Evolutionary conservation across 2,888 invertebrate genomes (phyloP).

Genomic region (Dynastes hyllus): DNA sequence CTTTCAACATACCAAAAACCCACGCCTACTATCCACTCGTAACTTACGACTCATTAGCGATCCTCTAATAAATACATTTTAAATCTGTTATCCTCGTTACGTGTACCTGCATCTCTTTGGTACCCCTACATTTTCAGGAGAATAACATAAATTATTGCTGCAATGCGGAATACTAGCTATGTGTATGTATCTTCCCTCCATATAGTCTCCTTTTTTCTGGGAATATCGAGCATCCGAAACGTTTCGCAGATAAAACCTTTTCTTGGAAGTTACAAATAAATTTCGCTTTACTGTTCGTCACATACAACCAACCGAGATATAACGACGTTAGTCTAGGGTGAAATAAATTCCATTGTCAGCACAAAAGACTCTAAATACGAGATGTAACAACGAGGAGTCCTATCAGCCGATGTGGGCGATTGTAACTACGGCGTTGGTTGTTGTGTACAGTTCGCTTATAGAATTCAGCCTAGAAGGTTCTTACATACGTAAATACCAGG

Average conservation of each 20-base stretch:
- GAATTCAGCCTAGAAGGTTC: background rate
- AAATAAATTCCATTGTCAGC: constrained; percentile 2
- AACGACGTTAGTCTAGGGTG: background rate
- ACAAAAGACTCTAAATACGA: constrained; percentile 9
- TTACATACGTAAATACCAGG: background rate
- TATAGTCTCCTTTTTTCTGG: background rate
- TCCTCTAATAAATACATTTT: background rate
- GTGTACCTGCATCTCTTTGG: background rate
- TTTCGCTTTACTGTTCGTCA: constrained; percentile 9
- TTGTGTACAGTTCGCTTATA: background rate
- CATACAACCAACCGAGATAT: background rate
- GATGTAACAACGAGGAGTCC: background rate
- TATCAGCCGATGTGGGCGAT: constrained; percentile 13
- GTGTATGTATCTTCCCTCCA: background rate
- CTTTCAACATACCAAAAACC: background rate
- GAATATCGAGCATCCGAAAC: constrained; percentile 3
- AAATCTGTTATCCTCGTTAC: background rate
- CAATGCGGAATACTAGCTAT: background rate
- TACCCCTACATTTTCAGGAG: background rate
- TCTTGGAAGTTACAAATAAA: constrained; percentile 3
- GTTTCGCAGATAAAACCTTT: constrained; percentile 7
- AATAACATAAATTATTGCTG: constrained; percentile 15
- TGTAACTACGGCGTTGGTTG: background rate
- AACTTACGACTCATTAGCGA: background rate
- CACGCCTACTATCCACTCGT: background rate